Conservation (phyloP, 37 sponge, comb jelly and placozoan species). For the Oopsacas minuta region DNA sequence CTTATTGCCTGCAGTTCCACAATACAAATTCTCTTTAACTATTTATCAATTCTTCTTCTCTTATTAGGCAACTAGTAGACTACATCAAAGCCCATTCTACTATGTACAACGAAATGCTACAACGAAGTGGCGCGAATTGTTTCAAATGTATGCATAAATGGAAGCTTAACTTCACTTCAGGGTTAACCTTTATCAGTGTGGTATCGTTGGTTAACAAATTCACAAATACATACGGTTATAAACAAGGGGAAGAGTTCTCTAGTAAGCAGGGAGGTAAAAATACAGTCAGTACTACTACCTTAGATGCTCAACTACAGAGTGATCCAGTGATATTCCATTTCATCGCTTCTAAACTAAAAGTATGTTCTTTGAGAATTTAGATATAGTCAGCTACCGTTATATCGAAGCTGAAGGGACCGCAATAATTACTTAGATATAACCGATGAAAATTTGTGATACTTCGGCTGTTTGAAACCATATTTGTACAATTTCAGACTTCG, state of each 20-base stretch:
- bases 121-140: slow-evolving; percentile 9
- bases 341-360: not conserved
- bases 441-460: too few species aligned
- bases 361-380: not conserved
- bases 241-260: not conserved
- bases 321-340: slow-evolving; percentile 8
- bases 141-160: slow-evolving; percentile 9
- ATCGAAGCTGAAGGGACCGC: too few species aligned
- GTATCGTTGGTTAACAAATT: not conserved
- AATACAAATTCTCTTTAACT: too few species aligned
- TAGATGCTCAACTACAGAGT: not conserved
- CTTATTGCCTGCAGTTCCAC: too few species aligned
- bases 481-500: too few species aligned
- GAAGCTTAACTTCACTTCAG: not conserved
- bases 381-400: too few species aligned
- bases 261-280: not conserved
- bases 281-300: not conserved
- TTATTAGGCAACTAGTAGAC: slow-evolving; percentile 4
- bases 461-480: too few species aligned
- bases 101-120: slow-evolving; percentile 20
- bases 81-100: not conserved
- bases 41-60: too few species aligned
- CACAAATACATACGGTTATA: slow-evolving; percentile 1
- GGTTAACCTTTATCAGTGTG: not conserved
- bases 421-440: too few species aligned